Conservation (phyloP, 2,113 vertebrate species). For the Lathamus discolor region DNA sequence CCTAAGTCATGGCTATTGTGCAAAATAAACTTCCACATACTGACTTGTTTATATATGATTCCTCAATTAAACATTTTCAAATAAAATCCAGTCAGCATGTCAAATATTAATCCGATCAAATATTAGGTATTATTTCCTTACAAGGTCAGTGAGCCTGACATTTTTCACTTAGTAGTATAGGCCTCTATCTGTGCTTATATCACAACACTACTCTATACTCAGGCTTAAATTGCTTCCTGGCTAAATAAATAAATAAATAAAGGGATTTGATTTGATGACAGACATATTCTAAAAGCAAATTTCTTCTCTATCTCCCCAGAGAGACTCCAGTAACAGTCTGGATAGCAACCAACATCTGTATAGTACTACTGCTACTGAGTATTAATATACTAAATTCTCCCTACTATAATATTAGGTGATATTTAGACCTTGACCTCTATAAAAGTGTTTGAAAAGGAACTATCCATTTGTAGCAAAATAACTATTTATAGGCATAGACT, state of each 20-base stretch:
- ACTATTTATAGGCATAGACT: neutral
- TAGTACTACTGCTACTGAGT: neutral
- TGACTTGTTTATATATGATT: neutral
- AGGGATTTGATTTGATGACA: neutral
- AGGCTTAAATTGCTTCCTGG: neutral
- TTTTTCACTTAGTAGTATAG: neutral
- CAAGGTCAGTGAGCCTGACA: neutral
- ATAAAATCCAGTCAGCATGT: neutral
- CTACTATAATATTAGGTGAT: neutral
- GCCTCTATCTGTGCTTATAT: neutral
- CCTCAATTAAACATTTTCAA: neutral
- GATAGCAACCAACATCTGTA: neutral
- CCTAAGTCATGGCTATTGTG: neutral
- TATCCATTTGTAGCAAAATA: neutral
- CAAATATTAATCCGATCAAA: neutral
- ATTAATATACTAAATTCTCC: neutral
- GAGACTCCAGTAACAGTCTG: neutral
- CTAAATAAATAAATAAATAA: neutral
- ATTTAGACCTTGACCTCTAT: neutral
- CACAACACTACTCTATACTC: neutral
- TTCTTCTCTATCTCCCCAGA: neutral
- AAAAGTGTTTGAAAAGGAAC: neutral
- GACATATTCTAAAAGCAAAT: neutral
- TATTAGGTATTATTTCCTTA: neutral
- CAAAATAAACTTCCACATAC: neutral